phyloP scores from a whole-genome alignment of 2,888 invertebrate genomes.

The Mythimna lalbum region DNA sequence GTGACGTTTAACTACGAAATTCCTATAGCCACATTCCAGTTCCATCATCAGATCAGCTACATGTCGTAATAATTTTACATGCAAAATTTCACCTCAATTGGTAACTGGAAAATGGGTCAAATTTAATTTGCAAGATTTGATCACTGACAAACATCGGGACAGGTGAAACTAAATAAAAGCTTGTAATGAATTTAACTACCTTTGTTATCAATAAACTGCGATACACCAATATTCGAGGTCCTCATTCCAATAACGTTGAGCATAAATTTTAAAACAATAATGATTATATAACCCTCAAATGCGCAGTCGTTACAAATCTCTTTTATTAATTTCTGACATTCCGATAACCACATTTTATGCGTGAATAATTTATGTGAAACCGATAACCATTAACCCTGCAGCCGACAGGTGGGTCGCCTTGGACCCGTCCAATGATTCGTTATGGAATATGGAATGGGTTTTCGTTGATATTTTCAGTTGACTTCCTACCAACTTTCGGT shows the following conservation, averaged over 20 bases:
- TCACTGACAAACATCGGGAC: no score
- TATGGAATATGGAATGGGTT: conserved; percentile 20
- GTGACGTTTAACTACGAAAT: no score
- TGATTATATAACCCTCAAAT: conserved; percentile 32
- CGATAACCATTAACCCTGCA: conserved; percentile 55
- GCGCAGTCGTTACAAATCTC: conserved; percentile 39
- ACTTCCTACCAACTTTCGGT: conserved; percentile 8
- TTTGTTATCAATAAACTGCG: background rate
- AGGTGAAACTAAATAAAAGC: no score
- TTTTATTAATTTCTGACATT: conserved; percentile 61
- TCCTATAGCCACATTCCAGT: no score
- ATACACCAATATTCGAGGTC: conserved; percentile 1
- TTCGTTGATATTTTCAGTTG: background rate
- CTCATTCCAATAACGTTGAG: background rate
- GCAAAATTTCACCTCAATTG: no score
- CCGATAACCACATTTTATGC: conserved; percentile 49
- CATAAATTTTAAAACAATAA: conserved; percentile 39
- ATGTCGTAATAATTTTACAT: no score
- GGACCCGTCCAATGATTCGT: conserved; percentile 44
- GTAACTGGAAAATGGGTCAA: no score
- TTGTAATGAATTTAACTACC: no score
- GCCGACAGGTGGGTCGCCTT: conserved; percentile 56
- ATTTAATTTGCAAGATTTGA: no score
- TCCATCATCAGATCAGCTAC: no score
- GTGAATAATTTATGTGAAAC: conserved; percentile 56